Evolutionary conservation across 2,113 vertebrate genomes (phyloP).

Genomic region (Ammodytes dubius): DNA sequence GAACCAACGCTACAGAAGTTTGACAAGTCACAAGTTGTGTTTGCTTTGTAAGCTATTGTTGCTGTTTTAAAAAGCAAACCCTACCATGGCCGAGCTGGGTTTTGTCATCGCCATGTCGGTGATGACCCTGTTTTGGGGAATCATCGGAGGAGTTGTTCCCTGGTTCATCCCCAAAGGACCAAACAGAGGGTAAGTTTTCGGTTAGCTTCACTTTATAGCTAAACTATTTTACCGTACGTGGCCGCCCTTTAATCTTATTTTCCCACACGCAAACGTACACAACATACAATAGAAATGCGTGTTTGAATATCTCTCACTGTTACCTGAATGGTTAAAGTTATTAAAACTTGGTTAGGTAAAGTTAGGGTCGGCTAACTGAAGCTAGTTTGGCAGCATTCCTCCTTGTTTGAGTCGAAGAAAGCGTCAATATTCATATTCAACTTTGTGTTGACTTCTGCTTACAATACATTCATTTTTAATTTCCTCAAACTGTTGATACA

Average conservation of each 20-base stretch:
- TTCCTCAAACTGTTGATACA: no score
- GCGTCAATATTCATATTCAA: accelerated
- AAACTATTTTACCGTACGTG: neutral
- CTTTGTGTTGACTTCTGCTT: neutral
- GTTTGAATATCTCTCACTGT: neutral
- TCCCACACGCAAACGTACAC: no score
- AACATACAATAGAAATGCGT: no score
- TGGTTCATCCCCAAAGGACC: constrained; percentile 95
- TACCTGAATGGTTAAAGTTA: neutral
- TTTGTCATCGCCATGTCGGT: constrained; percentile 90
- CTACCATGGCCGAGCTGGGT: constrained; percentile 84
- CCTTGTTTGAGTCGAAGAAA: neutral
- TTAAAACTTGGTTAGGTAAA: neutral
- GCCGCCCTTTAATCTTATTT: neutral
- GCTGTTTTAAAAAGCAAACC: neutral
- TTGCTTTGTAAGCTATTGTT: neutral
- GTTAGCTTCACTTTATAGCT: constrained; percentile 64
- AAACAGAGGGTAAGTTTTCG: constrained; percentile 91
- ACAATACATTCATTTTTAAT: neutral
- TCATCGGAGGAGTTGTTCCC: constrained; percentile 91
- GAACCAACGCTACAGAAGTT: constrained; percentile 17
- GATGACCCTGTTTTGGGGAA: constrained; percentile 93
- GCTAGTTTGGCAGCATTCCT: constrained; percentile 32
- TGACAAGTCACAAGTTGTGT: constrained; percentile 29
- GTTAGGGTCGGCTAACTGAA: constrained; percentile 23